Base-by-base conservation (phyloP, 2,888 invertebrate genomes). In the Mesochorus sp. region DNA sequence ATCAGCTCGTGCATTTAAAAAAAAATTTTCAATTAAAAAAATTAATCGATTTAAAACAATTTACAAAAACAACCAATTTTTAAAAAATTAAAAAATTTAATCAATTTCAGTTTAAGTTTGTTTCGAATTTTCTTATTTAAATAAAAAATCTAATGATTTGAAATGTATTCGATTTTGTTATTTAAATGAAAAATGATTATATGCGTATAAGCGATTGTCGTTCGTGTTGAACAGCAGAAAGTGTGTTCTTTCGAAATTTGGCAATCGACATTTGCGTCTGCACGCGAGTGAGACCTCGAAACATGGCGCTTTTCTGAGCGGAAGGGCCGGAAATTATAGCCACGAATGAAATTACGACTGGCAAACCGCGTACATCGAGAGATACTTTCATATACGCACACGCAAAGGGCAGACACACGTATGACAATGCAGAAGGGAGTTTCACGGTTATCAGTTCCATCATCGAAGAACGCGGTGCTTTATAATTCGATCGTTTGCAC, bases 271-370 rank as follows among this genome's bases (percentile, higher is more conserved):
- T 17, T 1, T 21, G 17, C 14, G 17, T 31, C 8, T 28, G 53
- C 17, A 28, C 4, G 28, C 19, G 68, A 66, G 49, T 28, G 73
- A 57, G 73, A 49, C 57, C 39, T 64, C 51, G 44, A 55, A n/a
- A n/a, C 44, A 53, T 76, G 70, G 19, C 53, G 68, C 37, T 61
- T 42, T 66, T 59, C 53, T 66, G 66, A 78, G 70, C 74, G 78
- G 78, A 78, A 78, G 64, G 49, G 51, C 78, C 78, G 78, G 78
- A 78, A 78, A 78, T 78, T 78, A 78, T 74, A 74, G 78, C 70
- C 64, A 51, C 74, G 78, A 78, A 78, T 78, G 74, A 70, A 74
- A 78, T 78, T 74, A 78, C 74, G 59, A 61, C 37, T 66, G 74
- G 71, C 64, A 37, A 26, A 44, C 57, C 39, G 31, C 12, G 51